Conservation (phyloP, 2,888 invertebrate species). For the Idaea aversata region DNA sequence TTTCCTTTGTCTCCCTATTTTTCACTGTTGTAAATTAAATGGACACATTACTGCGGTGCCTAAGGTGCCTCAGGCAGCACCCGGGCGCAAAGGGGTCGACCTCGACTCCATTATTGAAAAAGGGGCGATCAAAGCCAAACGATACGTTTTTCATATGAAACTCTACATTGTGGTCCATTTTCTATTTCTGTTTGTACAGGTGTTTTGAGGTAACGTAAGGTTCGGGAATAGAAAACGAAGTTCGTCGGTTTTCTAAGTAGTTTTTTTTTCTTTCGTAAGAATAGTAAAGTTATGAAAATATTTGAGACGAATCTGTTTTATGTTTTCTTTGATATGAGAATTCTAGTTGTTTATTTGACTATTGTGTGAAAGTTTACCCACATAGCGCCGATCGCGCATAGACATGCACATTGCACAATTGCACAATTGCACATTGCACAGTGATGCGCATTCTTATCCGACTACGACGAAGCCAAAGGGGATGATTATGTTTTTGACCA, state of each 20-base stretch:
- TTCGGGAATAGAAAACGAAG: constrained; percentile 36
- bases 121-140: constrained; percentile 74
- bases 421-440: too few relatives aligned
- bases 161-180: constrained; percentile 54
- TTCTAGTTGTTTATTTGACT: neutral
- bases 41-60: constrained; percentile 56
- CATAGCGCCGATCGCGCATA: too few relatives aligned
- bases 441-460: too few relatives aligned
- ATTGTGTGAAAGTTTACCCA: too few relatives aligned
- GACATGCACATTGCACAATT: too few relatives aligned
- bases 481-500: too few relatives aligned
- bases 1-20: constrained; percentile 39
- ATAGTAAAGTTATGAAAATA: neutral
- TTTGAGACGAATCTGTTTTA: neutral
- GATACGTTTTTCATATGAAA: constrained; percentile 58
- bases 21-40: constrained; percentile 65
- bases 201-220: constrained; percentile 41
- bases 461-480: too few relatives aligned
- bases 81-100: constrained; percentile 55
- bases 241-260: neutral
- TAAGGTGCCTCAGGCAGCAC: constrained; percentile 49
- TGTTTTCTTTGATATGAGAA: neutral
- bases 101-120: constrained; percentile 71
- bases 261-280: neutral
- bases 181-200: constrained; percentile 62